Conservation (phyloP, 2,888 invertebrate genomes). For the Eudasyphora cyanicolor region DNA sequence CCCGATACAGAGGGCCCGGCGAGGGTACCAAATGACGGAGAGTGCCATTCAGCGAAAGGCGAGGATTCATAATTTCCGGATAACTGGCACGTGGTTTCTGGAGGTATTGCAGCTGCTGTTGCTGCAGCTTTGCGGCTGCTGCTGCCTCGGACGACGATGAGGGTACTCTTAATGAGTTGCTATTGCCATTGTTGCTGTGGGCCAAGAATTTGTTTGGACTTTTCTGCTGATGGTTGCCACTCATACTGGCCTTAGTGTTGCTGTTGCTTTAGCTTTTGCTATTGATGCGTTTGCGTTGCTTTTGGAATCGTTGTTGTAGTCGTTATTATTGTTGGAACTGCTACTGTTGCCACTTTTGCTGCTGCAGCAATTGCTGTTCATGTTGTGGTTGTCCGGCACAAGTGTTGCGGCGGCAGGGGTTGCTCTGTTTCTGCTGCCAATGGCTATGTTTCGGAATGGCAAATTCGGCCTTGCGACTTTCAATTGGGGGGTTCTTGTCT, state of each 20-base stretch:
- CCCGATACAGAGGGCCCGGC: slow-evolving; percentile 76
- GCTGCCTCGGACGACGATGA: slow-evolving; percentile 14
- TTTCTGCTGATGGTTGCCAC: not conserved
- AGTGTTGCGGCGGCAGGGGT: slow-evolving; percentile 6
- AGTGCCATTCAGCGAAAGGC: slow-evolving; percentile 78
- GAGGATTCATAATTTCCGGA: slow-evolving; percentile 78
- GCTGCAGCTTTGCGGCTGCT: slow-evolving; percentile 34
- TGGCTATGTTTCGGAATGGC: slow-evolving; percentile 18
- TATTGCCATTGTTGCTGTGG: slow-evolving; percentile 35
- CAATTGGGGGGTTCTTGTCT: slow-evolving; percentile 15
- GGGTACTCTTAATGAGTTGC: slow-evolving; percentile 15
- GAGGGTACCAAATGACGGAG: slow-evolving; percentile 78
- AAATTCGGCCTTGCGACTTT: not conserved
- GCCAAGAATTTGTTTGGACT: slow-evolving; percentile 21
- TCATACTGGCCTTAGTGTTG: slow-evolving; percentile 40
- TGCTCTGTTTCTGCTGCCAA: slow-evolving; percentile 27
- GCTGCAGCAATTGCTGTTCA: slow-evolving; percentile 2
- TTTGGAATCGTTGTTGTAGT: slow-evolving; percentile 50
- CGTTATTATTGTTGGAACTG: not conserved
- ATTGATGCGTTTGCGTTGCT: slow-evolving; percentile 36
- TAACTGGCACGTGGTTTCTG: slow-evolving; percentile 75
- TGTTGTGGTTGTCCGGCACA: slow-evolving; percentile 20
- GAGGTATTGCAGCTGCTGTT: slow-evolving; percentile 48
- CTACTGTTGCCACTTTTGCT: not conserved
- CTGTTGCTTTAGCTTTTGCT: slow-evolving; percentile 46